Evolutionary conservation across 2,888 invertebrate genomes (phyloP).

Genomic region (Nebria brevicollis): DNA sequence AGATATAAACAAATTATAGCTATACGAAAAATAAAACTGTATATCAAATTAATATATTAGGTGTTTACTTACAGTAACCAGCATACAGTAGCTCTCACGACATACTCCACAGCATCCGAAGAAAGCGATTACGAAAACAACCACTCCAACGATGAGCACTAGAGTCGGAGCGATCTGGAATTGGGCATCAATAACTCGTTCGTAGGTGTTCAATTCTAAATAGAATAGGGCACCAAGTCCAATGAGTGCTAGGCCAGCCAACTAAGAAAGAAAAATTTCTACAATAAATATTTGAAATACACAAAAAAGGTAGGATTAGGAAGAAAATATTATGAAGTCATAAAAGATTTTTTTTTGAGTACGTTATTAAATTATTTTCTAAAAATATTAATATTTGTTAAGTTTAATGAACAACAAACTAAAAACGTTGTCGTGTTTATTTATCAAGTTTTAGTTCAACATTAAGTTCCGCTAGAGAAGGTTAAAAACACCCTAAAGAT

Average conservation of each 20-base stretch:
- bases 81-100: constrained; percentile 84
- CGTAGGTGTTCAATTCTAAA: constrained; percentile 67
- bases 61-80: constrained; percentile 73
- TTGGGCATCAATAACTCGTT: constrained; percentile 58
- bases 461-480: not conserved
- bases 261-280: constrained; percentile 64
- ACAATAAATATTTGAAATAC: not conserved
- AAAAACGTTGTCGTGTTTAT: not conserved
- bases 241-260: constrained; percentile 76
- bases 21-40: not conserved
- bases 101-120: constrained; percentile 91
- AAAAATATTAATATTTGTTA: no score
- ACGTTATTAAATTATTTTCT: no score
- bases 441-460: not conserved
- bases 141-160: constrained; percentile 72
- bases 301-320: not conserved
- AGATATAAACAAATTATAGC: not conserved
- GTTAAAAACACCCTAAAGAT: not conserved
- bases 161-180: constrained; percentile 69
- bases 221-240: constrained; percentile 74
- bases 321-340: not conserved
- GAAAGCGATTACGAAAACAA: constrained; percentile 81
- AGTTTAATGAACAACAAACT: no score
- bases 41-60: not conserved
- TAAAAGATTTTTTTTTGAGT: no score